These are phyloP conservation scores for Eonycteris spelaea DNA, from an alignment of 2,113 vertebrate genomes.

Conservation along the genomic window DNA sequence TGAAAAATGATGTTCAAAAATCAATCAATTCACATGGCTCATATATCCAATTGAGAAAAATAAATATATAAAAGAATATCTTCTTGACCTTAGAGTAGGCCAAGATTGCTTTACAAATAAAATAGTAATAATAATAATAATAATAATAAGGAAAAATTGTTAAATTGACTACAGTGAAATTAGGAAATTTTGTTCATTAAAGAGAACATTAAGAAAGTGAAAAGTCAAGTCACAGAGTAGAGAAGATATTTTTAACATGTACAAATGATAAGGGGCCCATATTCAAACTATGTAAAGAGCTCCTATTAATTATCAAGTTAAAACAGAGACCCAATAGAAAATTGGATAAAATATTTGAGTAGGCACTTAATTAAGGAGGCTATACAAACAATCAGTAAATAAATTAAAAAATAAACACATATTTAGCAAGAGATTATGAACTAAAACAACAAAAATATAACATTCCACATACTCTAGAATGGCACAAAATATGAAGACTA, in stretches of 20 bases:
- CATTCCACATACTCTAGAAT: background rate
- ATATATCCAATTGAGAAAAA: background rate
- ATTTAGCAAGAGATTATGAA: background rate
- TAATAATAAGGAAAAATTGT: background rate
- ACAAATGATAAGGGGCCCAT: background rate
- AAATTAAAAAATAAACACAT: background rate
- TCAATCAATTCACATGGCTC: background rate
- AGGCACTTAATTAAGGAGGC: background rate
- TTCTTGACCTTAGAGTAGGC: background rate
- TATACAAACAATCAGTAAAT: background rate
- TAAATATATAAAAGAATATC: background rate
- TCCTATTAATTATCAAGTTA: background rate
- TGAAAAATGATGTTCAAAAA: background rate
- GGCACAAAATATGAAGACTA: background rate
- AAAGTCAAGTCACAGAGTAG: background rate
- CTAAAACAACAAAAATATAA: background rate
- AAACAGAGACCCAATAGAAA: background rate
- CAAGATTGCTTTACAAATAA: background rate
- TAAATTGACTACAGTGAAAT: slow-evolving; percentile 5
- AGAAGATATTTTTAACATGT: background rate
- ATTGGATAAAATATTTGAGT: background rate
- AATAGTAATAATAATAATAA: background rate
- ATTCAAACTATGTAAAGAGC: background rate
- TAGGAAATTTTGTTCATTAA: background rate
- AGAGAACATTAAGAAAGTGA: background rate